phyloP scores from a whole-genome alignment of 2,113 vertebrate species.

The Urocolius indicus region DNA sequence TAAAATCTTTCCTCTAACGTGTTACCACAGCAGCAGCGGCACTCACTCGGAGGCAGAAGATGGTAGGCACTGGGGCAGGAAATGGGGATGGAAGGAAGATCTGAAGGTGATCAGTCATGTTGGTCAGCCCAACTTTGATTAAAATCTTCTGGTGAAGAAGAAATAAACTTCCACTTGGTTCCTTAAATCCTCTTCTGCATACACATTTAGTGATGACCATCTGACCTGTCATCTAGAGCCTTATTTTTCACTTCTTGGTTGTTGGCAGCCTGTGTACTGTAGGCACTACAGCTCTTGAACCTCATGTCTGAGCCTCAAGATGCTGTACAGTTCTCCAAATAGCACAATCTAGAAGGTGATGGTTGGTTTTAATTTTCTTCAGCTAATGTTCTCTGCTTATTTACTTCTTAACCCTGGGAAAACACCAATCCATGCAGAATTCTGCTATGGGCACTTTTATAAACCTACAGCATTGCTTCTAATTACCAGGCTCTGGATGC shows the following conservation, averaged over 20 bases:
- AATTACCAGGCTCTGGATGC: background rate
- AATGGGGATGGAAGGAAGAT: background rate
- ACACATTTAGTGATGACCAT: rapidly evolving
- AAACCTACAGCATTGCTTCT: background rate
- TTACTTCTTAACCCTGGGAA: background rate
- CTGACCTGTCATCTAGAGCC: background rate
- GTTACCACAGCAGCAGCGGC: background rate
- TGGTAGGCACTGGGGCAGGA: background rate
- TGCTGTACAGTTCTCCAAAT: background rate
- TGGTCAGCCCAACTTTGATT: background rate
- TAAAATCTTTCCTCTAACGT: background rate
- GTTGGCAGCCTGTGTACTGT: background rate
- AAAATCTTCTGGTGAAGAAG: background rate
- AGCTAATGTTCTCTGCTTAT: background rate
- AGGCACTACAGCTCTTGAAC: background rate
- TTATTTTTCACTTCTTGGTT: background rate
- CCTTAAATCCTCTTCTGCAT: background rate
- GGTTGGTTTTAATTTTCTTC: background rate
- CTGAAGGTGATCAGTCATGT: background rate
- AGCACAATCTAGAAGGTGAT: background rate
- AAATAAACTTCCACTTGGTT: background rate
- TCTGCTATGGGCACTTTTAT: background rate
- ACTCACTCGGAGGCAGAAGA: background rate
- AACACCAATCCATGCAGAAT: rapidly evolving
- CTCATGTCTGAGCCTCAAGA: background rate